A percentile compares a stretch with the other conserved stretches of the same genome.
Evolutionary conservation across 2,797 vertebrate species (phyloP).

Genomic region (Enteromius afrohamiltoni): DNA sequence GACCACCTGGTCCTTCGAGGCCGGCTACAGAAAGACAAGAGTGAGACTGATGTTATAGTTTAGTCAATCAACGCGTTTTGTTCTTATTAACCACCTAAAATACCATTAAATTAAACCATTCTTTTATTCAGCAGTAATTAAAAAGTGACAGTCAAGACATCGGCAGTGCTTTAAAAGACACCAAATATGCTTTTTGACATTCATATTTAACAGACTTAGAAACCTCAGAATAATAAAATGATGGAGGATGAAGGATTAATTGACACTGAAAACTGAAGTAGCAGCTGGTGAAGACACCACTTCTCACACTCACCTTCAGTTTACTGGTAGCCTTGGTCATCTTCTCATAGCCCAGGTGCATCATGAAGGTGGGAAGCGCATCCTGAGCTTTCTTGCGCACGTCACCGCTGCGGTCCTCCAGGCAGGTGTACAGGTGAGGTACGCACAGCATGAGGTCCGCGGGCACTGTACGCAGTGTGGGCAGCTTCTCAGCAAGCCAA

Average conservation of each 20-base stretch:
- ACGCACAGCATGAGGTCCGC: constrained; percentile 88
- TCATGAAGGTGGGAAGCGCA: constrained; percentile 94
- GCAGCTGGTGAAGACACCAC: not conserved
- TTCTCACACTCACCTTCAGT: constrained; percentile 83
- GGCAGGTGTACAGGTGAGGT: constrained; percentile 88
- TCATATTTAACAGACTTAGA: not conserved
- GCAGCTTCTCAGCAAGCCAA: constrained; percentile 95
- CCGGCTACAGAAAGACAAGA: constrained; percentile 75
- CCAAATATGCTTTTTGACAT: not conserved
- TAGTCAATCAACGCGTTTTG: not conserved
- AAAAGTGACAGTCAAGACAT: not conserved
- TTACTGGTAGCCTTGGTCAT: constrained; percentile 93
- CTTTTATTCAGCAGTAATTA: not conserved
- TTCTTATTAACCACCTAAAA: not conserved
- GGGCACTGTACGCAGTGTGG: constrained; percentile 83
- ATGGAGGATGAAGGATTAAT: not conserved
- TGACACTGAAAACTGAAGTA: not conserved
- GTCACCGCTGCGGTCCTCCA: constrained; percentile 95
- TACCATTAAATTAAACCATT: not conserved
- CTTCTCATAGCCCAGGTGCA: constrained; percentile 96
- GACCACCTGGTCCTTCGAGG: constrained; percentile 95
- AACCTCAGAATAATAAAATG: not conserved
- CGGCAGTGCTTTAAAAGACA: not conserved
- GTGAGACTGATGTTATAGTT: constrained; percentile 30
- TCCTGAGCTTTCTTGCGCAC: constrained; percentile 98